Evolutionary conservation across 2,888 invertebrate genomes (phyloP), one percentile per base, ranked within the genome.

Genomic region (Tryphoninae sp.): DNA sequence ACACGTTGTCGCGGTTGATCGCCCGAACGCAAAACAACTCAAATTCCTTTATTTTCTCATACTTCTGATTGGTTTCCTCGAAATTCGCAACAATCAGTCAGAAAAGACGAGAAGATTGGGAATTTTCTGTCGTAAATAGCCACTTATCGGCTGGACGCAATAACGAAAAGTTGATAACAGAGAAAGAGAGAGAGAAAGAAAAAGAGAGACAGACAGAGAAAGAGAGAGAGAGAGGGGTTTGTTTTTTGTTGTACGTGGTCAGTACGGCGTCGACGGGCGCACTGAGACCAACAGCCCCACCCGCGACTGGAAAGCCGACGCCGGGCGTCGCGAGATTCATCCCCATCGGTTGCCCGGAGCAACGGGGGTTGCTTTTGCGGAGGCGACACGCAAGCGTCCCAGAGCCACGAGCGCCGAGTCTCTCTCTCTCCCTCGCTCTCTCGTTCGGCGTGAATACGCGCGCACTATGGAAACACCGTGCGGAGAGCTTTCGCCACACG

Each of bases 281-380:
- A 90, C 90, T 90, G 90, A 89, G 81, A 85, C 84, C 85, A 88
- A 89, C 88, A 89, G 90, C 90, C 90, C 90, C 90, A 88, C 90
- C 90, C 90, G 90, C 90, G 85, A 86, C 84, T 87, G 86, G 85
- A 87, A 86, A 88, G 85, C 85, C 87, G 89, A 88, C 89, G 89
- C 88, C 89, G 85, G 89, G 90, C 90, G 89, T 90, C 89, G 87
- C 88, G 87, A 89, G 89, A 89, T 90, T 89, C 90, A 90, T 89
- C 90, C 90, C 90, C 89, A 88, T 88, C 88, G 88, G 90, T 90
- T 90, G 90, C 90, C 89, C 88, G 78, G 88, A 87, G 89, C 90
- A 89, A 89, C 90, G 79, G 76, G 81, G 80, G 33, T 33, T 33
- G 33, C 33, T 77, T 75, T 85, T 84, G 81, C 83, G 83, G 81